Evolutionary conservation across 23 tunicate species (phyloP), one percentile per base, ranked within the genome.

Genomic region (Trididemnum miniatum): DNA sequence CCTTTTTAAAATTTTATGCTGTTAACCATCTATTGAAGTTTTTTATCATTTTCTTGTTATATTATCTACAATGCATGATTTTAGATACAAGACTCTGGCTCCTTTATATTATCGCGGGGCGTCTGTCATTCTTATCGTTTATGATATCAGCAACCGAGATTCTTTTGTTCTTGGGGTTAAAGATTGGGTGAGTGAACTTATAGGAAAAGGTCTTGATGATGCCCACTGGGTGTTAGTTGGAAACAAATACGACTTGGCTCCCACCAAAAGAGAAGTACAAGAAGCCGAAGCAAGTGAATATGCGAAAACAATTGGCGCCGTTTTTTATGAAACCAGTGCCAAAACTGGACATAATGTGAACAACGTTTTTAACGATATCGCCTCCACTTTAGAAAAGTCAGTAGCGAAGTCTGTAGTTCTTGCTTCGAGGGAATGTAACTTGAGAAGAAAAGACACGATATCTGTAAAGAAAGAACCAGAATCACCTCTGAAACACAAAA

Each of bases 81-180:
- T 31, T 34, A 82, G 86, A 50, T 82, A 82, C 86, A 82, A 82
- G 35, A 23, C 86, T 25, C 51, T 82, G 23, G 86, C 86, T 0
- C 86, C 86, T 31, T 26, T 82, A 67, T 82, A 82, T 38, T 82
- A 82, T 34, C 86, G 86, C 1, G 86, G 86, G 5, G 86, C 86
- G 7, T 82, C 86, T 33, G 86, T 82, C 0, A 71, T 82, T 30
- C 35, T 82, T 22, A 67, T 82, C 24, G 86, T 82, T 1, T 82
- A 66, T 50, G 86, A 82, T 51, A 51, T 82, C 64, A 82, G 23
- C 51, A 49, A 71, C 18, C 69, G 79, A 52, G 37, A 77, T 20
- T 12, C 50, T 23, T 44, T 54, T 26, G 23, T 33, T 2, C 20
- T 51, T 9, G 78, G 86, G 22, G 50, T 39, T 0, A 31, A 31